These are phyloP conservation scores for Agonopterix subpropinquella DNA, from an alignment of 2,888 invertebrate species.

Conservation along the genomic window DNA sequence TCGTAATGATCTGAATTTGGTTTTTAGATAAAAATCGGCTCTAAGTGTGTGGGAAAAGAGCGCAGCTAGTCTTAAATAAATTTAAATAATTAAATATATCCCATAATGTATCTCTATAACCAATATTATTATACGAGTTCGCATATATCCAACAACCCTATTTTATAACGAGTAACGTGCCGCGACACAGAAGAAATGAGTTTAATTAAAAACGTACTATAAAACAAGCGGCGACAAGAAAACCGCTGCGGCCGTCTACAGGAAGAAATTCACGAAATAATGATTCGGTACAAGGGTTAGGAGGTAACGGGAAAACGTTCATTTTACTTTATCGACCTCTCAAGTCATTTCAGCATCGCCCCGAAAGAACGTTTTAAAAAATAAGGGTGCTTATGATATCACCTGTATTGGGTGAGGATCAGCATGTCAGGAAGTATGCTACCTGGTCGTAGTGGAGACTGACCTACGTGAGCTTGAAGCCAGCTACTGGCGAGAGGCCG, in stretches of 20 bases:
- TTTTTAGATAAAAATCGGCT: too few species aligned
- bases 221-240: constrained; percentile 32
- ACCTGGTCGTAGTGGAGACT: neutral
- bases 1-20: too few species aligned
- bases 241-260: constrained; percentile 25
- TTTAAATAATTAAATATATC: too few species aligned
- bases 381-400: neutral
- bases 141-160: neutral
- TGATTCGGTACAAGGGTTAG: constrained; percentile 14
- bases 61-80: too few species aligned
- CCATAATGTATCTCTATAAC: too few species aligned
- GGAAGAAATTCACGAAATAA: constrained; percentile 29
- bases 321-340: too few species aligned
- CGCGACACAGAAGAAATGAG: constrained; percentile 46
- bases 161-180: constrained; percentile 27
- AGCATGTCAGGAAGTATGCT: neutral
- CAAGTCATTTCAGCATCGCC: neutral
- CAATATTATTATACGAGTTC: neutral
- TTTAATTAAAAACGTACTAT: constrained; percentile 54
- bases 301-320: constrained; percentile 14
- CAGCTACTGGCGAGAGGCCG: too few species aligned
- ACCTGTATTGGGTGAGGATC: neutral
- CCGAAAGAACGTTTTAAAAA: neutral
- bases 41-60: too few species aligned
- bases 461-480: neutral